phyloP scores from a whole-genome alignment of 2,113 vertebrate genomes.

The Pithys albifrons region DNA sequence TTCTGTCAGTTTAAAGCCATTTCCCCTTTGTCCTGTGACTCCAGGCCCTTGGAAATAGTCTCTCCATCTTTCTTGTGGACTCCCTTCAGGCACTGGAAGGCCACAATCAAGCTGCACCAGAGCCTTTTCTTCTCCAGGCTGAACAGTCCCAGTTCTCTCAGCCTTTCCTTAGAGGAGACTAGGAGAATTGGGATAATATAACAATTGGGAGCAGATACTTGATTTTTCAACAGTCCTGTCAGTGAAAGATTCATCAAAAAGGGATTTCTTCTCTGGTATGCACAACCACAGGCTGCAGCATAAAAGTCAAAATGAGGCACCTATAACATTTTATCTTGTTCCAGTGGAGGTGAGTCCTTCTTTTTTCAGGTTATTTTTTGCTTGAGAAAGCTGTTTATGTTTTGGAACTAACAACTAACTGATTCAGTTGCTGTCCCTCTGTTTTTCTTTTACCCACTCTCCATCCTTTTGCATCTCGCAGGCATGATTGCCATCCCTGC shows the following conservation, averaged over 20 bases:
- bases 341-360: background rate
- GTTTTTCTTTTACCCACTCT: background rate
- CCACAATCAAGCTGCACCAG: background rate
- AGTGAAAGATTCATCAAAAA: background rate
- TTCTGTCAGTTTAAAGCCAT: background rate
- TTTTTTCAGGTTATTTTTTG: background rate
- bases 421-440: background rate
- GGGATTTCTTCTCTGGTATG: fast-evolving
- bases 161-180: background rate
- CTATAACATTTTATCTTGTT: background rate
- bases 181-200: background rate
- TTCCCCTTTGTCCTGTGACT: background rate
- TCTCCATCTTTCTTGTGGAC: background rate
- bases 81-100: background rate
- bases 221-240: background rate
- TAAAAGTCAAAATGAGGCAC: background rate
- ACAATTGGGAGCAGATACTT: background rate
- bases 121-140: background rate
- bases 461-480: background rate
- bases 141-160: background rate
- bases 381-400: background rate
- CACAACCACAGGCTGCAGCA: fast-evolving
- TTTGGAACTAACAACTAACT: background rate
- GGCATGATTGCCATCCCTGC: background rate
- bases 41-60: background rate